Percentiles rank a stretch among this genome's conserved stretches.
Evolutionary conservation across 1,140 invertebrate species (phyloP).

Genomic region (Dendrolimus punctatus): DNA sequence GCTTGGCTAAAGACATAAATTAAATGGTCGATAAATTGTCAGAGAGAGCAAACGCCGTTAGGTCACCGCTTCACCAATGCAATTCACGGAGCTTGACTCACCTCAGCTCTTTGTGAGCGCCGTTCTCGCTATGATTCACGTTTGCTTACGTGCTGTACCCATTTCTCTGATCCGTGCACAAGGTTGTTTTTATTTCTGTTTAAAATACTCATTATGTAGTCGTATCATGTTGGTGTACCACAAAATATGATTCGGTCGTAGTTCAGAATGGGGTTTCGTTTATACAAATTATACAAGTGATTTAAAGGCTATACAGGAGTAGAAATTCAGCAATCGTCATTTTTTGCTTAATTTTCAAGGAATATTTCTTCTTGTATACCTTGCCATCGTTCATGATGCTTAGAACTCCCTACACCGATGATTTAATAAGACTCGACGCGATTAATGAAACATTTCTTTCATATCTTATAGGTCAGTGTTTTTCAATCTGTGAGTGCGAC

Average conservation of each 20-base stretch:
- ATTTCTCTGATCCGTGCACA: constrained; percentile 33
- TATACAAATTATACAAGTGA: too few relatives aligned
- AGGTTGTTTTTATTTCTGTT: constrained; percentile 24
- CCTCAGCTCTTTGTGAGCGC: constrained; percentile 21
- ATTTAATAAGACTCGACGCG: too few relatives aligned
- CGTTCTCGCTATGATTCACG: constrained; percentile 41
- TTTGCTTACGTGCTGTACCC: constrained; percentile 36
- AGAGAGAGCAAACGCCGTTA: constrained; percentile 8
- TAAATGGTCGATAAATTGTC: neutral
- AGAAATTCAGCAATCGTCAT: too few relatives aligned
- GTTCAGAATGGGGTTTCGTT: neutral
- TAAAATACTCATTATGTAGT: constrained; percentile 18
- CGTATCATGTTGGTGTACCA: constrained; percentile 10
- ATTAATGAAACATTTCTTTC: too few relatives aligned
- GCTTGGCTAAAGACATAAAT: too few relatives aligned
- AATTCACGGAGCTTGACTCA: constrained; percentile 44
- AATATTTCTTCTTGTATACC: too few relatives aligned
- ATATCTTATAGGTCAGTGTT: too few relatives aligned
- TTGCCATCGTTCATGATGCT: too few relatives aligned
- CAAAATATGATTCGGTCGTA: constrained; percentile 5
- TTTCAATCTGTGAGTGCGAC: too few relatives aligned
- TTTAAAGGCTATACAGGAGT: too few relatives aligned
- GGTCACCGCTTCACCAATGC: constrained; percentile 26
- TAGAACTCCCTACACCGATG: too few relatives aligned
- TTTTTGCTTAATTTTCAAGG: too few relatives aligned